Conservation (phyloP, 2,888 invertebrate genomes). For the Melieria crassipennis region DNA sequence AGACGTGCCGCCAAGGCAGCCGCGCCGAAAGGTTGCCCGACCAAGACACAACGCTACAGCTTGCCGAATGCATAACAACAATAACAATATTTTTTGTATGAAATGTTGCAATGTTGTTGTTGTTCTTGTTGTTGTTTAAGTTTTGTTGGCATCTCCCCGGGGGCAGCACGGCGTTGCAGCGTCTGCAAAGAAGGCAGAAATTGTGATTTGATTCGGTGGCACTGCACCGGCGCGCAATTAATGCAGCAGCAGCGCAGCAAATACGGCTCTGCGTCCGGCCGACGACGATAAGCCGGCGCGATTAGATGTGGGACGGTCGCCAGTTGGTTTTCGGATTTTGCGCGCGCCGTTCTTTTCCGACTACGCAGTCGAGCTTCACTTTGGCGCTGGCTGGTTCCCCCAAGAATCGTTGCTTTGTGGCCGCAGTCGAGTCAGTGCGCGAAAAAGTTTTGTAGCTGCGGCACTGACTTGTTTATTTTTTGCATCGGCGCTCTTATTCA, state of each 20-base stretch:
- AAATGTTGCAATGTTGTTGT: conserved; percentile 18
- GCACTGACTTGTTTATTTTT: too few species aligned
- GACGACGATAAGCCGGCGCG: too few species aligned
- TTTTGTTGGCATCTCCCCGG: conserved; percentile 35
- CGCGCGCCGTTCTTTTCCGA: too few species aligned
- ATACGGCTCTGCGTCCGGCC: too few species aligned
- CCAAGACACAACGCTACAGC: conserved; percentile 21
- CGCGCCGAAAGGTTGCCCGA: conserved; percentile 21
- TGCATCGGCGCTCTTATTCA: too few species aligned
- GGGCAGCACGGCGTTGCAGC: conserved; percentile 43
- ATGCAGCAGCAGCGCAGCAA: conserved; percentile 23
- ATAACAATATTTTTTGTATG: conserved; percentile 21
- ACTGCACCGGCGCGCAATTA: conserved; percentile 37
- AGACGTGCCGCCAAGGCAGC: conserved; percentile 10
- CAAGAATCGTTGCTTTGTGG: too few species aligned
- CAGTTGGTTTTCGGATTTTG: too few species aligned
- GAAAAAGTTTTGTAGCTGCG: too few species aligned
- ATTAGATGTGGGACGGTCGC: too few species aligned
- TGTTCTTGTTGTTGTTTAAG: conserved; percentile 26
- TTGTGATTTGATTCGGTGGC: conserved; percentile 49
- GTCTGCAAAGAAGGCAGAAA: conserved; percentile 40
- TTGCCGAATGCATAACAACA: conserved; percentile 10
- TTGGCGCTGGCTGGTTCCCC: too few species aligned
- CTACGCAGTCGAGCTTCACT: too few species aligned
- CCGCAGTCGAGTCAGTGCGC: too few species aligned